phyloP scores from a whole-genome alignment of 2,888 invertebrate species.

The Holacanthella duospinosa region DNA sequence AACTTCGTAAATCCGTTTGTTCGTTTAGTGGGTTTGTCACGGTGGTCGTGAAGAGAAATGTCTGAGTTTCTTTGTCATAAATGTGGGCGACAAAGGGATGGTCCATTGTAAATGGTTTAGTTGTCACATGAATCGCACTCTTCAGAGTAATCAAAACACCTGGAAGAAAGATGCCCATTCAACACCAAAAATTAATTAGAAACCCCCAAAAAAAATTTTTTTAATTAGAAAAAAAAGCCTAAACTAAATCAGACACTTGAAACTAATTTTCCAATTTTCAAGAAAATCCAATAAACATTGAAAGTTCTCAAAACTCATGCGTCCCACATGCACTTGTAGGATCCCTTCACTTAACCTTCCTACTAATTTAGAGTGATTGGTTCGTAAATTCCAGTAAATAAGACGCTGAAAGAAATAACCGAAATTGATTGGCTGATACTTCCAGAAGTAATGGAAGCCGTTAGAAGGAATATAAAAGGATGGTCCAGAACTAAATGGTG shows the following conservation, averaged over 20 bases:
- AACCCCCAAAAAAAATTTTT: no score
- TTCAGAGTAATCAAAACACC: neutral
- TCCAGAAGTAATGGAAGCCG: no score
- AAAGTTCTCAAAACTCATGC: no score
- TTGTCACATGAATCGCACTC: neutral
- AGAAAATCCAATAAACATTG: no score
- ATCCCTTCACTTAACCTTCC: no score
- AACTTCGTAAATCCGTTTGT: neutral
- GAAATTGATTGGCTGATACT: no score
- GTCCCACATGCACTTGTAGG: no score
- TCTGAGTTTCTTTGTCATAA: neutral
- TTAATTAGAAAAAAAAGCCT: neutral
- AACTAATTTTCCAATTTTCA: neutral
- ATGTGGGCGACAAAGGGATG: conserved; percentile 24
- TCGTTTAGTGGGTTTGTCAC: neutral
- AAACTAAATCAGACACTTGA: no score
- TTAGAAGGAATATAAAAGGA: no score
- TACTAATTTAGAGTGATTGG: no score
- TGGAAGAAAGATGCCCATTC: neutral
- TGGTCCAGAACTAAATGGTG: no score
- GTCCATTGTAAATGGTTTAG: conserved; percentile 8
- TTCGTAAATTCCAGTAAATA: neutral
- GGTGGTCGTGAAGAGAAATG: neutral
- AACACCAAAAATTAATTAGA: neutral
- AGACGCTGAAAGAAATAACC: neutral